A percentile compares a stretch with the other conserved stretches of the same genome.
Conservation (phyloP, 2,797 vertebrate species). For the Ptychobarbus kaznakovi region DNA sequence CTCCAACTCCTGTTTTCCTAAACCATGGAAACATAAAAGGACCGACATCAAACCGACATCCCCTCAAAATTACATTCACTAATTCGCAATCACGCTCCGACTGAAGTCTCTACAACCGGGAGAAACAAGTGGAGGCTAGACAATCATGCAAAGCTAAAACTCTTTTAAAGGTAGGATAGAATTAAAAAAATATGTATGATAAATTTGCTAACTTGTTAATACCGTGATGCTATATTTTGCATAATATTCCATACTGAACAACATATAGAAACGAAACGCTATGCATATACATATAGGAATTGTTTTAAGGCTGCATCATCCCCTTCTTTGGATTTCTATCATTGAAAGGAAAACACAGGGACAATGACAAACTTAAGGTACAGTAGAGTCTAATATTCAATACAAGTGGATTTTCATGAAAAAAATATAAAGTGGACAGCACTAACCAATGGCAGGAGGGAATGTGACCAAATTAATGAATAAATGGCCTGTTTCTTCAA, state of each 20-base stretch:
- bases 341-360: conserved; percentile 61
- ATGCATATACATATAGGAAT: conserved; percentile 1
- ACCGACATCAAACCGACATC: background rate
- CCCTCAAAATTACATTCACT: background rate
- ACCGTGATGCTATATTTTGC: too few species aligned
- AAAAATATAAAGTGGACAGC: background rate
- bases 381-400: conserved; percentile 50
- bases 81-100: background rate
- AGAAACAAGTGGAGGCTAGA: background rate
- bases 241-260: background rate
- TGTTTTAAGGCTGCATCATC: conserved; percentile 58
- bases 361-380: conserved; percentile 62
- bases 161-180: background rate
- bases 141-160: background rate
- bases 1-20: background rate
- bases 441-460: background rate
- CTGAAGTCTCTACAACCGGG: background rate
- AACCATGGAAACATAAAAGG: conserved; percentile 11
- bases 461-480: conserved; percentile 12
- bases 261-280: background rate
- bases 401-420: background rate
- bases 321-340: conserved; percentile 50
- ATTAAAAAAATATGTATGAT: background rate
- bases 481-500: conserved; percentile 1
- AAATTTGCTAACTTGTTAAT: background rate